Percentiles rank a stretch among this genome's conserved stretches.
Evolutionary conservation across 2,113 vertebrate species (phyloP).

Genomic region (Leptobrachium ailaonicum): DNA sequence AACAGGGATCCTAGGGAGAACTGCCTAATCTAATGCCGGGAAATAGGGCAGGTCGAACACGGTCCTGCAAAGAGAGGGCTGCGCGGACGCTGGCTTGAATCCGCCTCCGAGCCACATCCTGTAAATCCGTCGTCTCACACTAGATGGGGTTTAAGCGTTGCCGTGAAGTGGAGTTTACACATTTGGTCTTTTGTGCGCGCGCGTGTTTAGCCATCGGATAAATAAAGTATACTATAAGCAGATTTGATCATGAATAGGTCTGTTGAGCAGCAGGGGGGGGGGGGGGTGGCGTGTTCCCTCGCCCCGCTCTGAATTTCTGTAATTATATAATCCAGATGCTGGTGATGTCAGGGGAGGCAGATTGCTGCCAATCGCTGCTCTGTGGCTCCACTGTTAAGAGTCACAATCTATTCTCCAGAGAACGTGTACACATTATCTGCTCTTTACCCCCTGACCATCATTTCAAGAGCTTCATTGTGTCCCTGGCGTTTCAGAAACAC

Average conservation of each 20-base stretch:
- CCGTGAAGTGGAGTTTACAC: not conserved
- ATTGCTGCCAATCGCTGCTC: not conserved
- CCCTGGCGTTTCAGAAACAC: not conserved
- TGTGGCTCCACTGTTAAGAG: not conserved
- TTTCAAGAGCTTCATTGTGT: not conserved
- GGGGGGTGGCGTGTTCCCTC: not conserved
- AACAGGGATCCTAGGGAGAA: too few relatives aligned
- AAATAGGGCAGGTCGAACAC: too few relatives aligned
- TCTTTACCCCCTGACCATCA: not conserved
- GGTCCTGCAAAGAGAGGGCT: too few relatives aligned
- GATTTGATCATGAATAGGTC: not conserved
- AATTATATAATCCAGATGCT: slow-evolving; percentile 20
- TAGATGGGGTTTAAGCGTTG: slow-evolving; percentile 61
- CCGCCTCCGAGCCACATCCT: slow-evolving; percentile 37
- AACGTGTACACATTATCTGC: not conserved
- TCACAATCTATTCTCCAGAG: not conserved
- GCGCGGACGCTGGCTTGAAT: too few relatives aligned
- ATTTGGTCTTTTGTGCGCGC: not conserved
- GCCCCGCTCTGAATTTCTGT: not conserved
- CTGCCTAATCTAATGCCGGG: too few relatives aligned
- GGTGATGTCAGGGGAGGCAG: not conserved
- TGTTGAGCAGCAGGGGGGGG: slow-evolving; percentile 2
- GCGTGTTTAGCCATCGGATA: not conserved
- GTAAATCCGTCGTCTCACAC: slow-evolving; percentile 57
- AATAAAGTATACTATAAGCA: slow-evolving; percentile 2